Conservation (phyloP, 64 coral and sea anemone species). For the Hydrozoanthus tunicans region DNA sequence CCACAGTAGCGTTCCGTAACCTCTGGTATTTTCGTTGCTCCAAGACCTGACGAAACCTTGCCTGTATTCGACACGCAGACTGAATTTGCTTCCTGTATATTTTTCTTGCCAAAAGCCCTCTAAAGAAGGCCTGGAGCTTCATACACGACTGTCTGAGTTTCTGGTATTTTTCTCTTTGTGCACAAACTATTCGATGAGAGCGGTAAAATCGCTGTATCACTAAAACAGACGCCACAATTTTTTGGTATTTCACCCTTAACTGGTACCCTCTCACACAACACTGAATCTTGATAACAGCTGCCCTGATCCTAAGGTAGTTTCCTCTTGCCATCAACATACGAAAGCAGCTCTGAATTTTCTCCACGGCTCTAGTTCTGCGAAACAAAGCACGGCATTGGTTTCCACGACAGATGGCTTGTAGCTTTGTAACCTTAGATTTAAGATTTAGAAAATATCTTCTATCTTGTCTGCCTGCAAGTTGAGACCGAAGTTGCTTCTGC, state of each 20-base stretch:
- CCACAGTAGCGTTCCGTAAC: neutral
- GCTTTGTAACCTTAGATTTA: conserved; percentile 35
- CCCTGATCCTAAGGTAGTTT: conserved; percentile 3
- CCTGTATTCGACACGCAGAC: conserved; percentile 24
- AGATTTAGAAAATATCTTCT: conserved; percentile 7
- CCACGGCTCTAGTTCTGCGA: neutral
- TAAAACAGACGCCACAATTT: neutral
- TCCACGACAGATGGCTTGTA: conserved; percentile 41
- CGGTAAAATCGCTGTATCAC: conserved; percentile 23
- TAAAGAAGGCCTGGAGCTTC: conserved; percentile 32
- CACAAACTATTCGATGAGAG: neutral
- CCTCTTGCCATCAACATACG: conserved; percentile 18
- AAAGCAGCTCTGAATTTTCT: conserved; percentile 30
- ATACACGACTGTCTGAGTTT: neutral
- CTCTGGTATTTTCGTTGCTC: conserved; percentile 3
- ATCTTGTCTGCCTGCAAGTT: neutral
- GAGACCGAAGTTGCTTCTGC: conserved; percentile 50
- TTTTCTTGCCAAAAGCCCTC: conserved; percentile 18
- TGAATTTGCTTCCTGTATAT: conserved; percentile 4
- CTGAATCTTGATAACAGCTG: conserved; percentile 56
- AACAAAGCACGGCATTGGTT: conserved; percentile 20
- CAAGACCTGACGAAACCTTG: conserved; percentile 22
- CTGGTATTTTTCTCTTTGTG: conserved; percentile 18
- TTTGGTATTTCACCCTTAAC: conserved; percentile 14
- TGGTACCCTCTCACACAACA: conserved; percentile 36